These are phyloP conservation scores for Helobdella robusta DNA, from an alignment of 2,888 invertebrate genomes.

Conservation along the genomic window DNA sequence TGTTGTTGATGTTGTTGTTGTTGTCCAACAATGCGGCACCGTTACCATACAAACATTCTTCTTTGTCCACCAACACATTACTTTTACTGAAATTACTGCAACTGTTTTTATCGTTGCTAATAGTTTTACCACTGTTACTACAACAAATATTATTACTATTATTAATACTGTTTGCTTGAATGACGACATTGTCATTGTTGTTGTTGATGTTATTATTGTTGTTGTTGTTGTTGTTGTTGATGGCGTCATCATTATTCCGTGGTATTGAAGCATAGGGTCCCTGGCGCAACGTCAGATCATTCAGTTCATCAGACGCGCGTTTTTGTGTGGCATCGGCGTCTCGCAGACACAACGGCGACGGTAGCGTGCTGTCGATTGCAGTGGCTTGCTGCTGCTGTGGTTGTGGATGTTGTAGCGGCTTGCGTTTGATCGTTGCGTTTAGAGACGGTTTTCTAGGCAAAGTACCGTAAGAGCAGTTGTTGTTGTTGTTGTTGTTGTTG, in stretches of 20 bases:
- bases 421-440: too few relatives aligned
- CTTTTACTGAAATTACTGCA: background rate
- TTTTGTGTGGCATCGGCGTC: background rate
- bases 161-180: background rate
- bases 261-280: conserved; percentile 22
- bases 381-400: background rate
- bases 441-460: background rate
- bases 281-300: conserved; percentile 5
- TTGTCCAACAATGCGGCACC: background rate
- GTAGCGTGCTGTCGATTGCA: background rate
- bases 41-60: too few relatives aligned
- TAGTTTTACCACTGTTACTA: background rate
- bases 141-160: background rate
- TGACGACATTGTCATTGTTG: too few relatives aligned
- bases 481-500: conserved; percentile 8
- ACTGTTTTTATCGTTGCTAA: background rate
- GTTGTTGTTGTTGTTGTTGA: too few relatives aligned
- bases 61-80: too few relatives aligned
- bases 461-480: conserved; percentile 4
- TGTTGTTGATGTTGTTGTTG: background rate
- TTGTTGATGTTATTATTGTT: too few relatives aligned
- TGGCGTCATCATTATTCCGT: too few relatives aligned
- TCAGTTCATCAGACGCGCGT: conserved; percentile 10
- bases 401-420: background rate
- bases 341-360: background rate